Evolutionary conservation across 2,113 vertebrate genomes (phyloP).

Genomic region (Ptilorrhoa leucosticta): DNA sequence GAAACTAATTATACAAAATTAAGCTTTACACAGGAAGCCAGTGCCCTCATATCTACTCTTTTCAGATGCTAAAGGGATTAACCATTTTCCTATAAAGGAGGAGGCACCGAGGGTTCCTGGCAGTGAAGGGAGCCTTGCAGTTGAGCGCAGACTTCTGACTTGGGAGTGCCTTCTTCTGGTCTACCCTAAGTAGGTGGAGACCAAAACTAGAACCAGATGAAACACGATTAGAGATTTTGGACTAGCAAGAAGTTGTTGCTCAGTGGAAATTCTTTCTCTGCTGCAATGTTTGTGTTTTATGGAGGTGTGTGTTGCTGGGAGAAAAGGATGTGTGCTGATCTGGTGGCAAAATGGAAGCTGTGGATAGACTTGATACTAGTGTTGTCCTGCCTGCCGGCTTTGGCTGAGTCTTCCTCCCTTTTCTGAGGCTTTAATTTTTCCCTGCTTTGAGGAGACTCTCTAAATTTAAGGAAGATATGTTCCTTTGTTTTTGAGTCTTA

Average conservation of each 20-base stretch:
- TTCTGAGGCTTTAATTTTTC: neutral
- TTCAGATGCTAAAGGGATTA: conserved; percentile 62
- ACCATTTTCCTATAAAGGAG: neutral
- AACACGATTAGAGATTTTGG: rapidly evolving
- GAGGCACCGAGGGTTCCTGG: neutral
- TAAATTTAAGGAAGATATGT: neutral
- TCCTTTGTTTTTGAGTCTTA: neutral
- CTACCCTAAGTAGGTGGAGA: neutral
- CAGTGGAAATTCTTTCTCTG: neutral
- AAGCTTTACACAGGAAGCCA: conserved; percentile 54
- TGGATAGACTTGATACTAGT: neutral
- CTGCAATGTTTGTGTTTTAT: neutral
- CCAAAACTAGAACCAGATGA: neutral
- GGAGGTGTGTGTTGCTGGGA: neutral
- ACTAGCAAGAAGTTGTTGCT: too few relatives aligned
- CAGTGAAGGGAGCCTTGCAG: neutral
- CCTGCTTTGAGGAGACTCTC: neutral
- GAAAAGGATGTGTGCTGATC: neutral
- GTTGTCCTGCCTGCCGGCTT: neutral
- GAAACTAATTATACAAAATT: conserved; percentile 65
- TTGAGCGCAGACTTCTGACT: neutral
- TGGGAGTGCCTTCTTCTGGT: neutral
- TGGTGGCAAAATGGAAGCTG: neutral
- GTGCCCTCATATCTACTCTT: conserved; percentile 59
- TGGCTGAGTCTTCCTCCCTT: neutral